Conservation (phyloP, 2,113 vertebrate genomes). For the zebrafish (Danio rerio) region GRCz12tu NC_133200.1:25005501-25006000, state of each 20-base stretch:
- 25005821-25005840: constrained; percentile 41
- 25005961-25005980: constrained; percentile 56
- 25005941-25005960: constrained; percentile 54
- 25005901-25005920: constrained; percentile 53
- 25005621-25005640: not conserved
- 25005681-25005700: not conserved
- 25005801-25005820: constrained; percentile 12
- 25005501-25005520: constrained; percentile 14
- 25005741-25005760: constrained; percentile 10
- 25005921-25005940: constrained; percentile 50
- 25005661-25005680: not conserved
- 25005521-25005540: constrained; percentile 20
- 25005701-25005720: no score
- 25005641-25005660: not conserved
- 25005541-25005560: not conserved
- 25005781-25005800: constrained; percentile 15
- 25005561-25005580: constrained; percentile 15
- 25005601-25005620: constrained; percentile 12
- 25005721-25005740: not conserved
- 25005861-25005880: constrained; percentile 50
- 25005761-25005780: not conserved
- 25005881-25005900: constrained; percentile 55
- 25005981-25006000: constrained; percentile 57
- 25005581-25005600: constrained; percentile 7
- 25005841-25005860: constrained; percentile 47